Percentiles rank a stretch among this genome's conserved stretches.
Conservation (phyloP, 2,888 invertebrate genomes). For the Eustalomyia histrio region DNA sequence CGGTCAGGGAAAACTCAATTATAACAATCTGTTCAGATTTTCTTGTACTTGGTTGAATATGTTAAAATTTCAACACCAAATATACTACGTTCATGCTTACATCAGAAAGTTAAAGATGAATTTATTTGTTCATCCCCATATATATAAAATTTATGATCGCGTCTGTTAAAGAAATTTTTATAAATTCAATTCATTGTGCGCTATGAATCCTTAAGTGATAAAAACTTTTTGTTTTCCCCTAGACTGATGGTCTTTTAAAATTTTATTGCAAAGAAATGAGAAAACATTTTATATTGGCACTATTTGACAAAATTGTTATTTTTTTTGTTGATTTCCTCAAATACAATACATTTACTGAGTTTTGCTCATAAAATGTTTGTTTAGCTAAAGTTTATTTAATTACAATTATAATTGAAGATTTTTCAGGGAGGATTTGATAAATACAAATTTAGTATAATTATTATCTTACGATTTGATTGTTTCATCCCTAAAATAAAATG, state of each 20-base stretch:
- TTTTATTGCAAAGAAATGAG: not conserved
- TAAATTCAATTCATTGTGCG: constrained; percentile 39
- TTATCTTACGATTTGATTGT: constrained; percentile 25
- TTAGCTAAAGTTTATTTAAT: constrained; percentile 56
- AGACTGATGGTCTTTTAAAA: not conserved
- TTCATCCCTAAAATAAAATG: constrained; percentile 5
- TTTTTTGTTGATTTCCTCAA: constrained; percentile 32
- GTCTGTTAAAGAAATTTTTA: constrained; percentile 36
- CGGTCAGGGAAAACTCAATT: constrained; percentile 78
- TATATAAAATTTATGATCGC: constrained; percentile 54
- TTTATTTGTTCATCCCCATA: constrained; percentile 33
- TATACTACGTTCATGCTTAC: not conserved
- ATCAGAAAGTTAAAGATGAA: constrained; percentile 18
- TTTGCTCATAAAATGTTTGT: constrained; percentile 28
- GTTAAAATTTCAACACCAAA: constrained; percentile 40
- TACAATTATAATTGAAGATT: constrained; percentile 21
- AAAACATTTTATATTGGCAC: too few relatives aligned
- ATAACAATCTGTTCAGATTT: constrained; percentile 80
- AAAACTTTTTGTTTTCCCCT: not conserved
- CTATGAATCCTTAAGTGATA: constrained; percentile 44
- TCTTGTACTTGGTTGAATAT: constrained; percentile 55
- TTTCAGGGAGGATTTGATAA: constrained; percentile 14
- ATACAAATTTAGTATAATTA: constrained; percentile 30
- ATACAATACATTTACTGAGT: constrained; percentile 6
- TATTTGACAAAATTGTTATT: not conserved